Evolutionary conservation across 2,113 vertebrate genomes (phyloP), one percentile per base, ranked within the genome.

Genomic region (Pipa parva): DNA sequence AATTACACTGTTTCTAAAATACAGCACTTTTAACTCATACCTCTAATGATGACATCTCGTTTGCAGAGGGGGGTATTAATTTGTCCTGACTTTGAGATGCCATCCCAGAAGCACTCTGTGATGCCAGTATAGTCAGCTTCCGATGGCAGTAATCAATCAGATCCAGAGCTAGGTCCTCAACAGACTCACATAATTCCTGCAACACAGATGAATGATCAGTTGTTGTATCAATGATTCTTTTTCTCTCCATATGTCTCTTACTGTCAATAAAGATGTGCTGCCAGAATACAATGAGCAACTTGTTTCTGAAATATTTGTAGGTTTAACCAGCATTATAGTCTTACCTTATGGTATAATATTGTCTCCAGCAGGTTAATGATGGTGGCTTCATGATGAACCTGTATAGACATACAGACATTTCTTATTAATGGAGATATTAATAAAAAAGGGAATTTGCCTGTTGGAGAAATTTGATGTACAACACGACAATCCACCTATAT

Each of bases 291-390:
- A 29, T 10, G 2, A 8, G 15, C n/a, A n/a, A n/a, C n/a, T n/a
- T n/a, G n/a, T n/a, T n/a, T n/a, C n/a, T n/a, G n/a, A n/a, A n/a
- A 10, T 42, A 9, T 42, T 10, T 42, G 37, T 42, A n/a, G n/a
- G n/a, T n/a, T n/a, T n/a, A n/a, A n/a, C n/a, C n/a, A n/a, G 15
- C 46, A 5, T 5, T 4, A 7, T 4, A 15, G 20, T 9, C 77
- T 77, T 67, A 98, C 97, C 90, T 94, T 92, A 76, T 97, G 77
- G 73, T 92, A 98, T 83, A 97, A 90, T 49, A 95, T 80, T 0
- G 97, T 98, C 77, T 99, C 95, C 60, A 99, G 81, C 7, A 99
- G 87, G 73, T 98, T 98, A 77, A 97, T 90, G 75, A 98, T 82
- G 15, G 95, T 94, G 51, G 91, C 95, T 78, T 99, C 95, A 0